Evolutionary conservation across 2,888 invertebrate genomes (phyloP).

Genomic region (Pyrocoelia pectoralis): DNA sequence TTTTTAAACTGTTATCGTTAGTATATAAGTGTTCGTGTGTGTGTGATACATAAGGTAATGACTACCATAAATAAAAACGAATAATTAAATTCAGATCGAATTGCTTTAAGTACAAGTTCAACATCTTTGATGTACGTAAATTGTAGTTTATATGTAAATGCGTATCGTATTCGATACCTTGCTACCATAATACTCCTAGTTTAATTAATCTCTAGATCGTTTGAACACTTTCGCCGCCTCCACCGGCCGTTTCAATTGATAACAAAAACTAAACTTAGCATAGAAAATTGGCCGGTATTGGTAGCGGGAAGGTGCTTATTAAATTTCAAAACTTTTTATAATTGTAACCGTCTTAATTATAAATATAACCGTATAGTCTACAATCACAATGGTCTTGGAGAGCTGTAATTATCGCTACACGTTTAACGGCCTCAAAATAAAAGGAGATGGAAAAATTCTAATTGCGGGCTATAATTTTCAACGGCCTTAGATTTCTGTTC

Average conservation of each 20-base stretch:
- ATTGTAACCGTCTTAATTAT: neutral
- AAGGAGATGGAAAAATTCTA: too few relatives aligned
- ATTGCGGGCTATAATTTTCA: too few relatives aligned
- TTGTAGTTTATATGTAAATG: constrained; percentile 11
- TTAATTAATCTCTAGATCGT: neutral
- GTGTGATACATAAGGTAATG: constrained; percentile 10
- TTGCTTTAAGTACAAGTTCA: constrained; percentile 1
- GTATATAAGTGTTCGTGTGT: constrained; percentile 3
- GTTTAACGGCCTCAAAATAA: too few relatives aligned
- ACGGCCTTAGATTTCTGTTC: too few relatives aligned
- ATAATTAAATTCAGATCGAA: neutral
- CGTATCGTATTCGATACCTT: neutral
- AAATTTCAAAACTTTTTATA: neutral
- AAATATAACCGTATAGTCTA: neutral
- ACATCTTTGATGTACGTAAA: constrained; percentile 9
- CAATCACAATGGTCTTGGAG: too few relatives aligned
- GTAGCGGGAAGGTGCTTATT: neutral
- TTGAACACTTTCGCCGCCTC: neutral
- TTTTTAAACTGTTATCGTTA: constrained; percentile 3
- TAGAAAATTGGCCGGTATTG: neutral
- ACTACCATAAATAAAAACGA: neutral
- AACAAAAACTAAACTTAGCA: neutral
- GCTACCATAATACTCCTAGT: neutral
- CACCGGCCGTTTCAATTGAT: neutral
- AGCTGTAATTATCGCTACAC: too few relatives aligned